A percentile compares a stretch with the other conserved stretches of the same genome.
Conservation (phyloP, 2,888 invertebrate species). For the Osedax frankpressi region DNA sequence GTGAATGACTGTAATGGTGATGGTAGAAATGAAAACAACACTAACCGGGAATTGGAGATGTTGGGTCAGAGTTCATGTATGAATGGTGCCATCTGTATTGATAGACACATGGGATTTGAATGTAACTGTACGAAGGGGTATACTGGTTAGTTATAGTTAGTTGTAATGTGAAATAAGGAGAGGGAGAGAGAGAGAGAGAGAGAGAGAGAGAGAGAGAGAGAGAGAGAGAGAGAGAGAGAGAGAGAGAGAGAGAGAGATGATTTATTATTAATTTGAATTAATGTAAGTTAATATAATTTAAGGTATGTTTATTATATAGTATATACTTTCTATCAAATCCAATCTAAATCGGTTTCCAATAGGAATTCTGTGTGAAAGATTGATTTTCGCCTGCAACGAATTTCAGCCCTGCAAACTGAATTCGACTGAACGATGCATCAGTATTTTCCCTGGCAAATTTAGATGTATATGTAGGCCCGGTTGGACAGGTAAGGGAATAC, state of each 20-base stretch:
- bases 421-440: conserved; percentile 30
- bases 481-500: conserved; percentile 34
- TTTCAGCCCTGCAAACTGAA: conserved; percentile 29
- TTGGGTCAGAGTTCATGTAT: no score
- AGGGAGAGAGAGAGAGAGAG: no score
- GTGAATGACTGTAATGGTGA: conserved; percentile 28
- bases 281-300: no score
- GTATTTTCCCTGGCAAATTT: conserved; percentile 29
- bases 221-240: no score
- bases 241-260: no score
- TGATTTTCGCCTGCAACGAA: conserved; percentile 29
- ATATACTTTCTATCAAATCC: no score
- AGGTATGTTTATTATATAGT: no score
- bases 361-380: conserved; percentile 29
- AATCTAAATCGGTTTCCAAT: no score
- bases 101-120: conserved; percentile 29
- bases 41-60: not conserved
- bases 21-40: not conserved
- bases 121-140: conserved; percentile 31
- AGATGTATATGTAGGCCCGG: conserved; percentile 34
- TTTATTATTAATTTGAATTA: no score
- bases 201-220: no score
- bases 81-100: conserved; percentile 28
- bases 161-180: no score
- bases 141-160: conserved; percentile 4